Base-by-base conservation (phyloP, 2,113 vertebrate genomes). In the Emydocephalus ijimae region DNA sequence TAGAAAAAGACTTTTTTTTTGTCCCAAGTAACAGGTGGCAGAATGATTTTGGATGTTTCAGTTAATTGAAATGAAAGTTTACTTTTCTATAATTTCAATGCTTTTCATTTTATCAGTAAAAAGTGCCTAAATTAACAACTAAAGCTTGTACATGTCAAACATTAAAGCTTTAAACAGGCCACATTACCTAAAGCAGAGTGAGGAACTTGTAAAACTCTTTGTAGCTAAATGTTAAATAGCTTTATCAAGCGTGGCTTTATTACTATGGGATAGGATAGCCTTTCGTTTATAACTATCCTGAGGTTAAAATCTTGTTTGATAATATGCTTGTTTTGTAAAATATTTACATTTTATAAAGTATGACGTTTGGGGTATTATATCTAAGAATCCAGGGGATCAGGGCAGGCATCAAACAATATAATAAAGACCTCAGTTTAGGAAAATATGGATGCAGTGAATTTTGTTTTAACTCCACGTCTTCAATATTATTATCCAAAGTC, bases 51-150 rank as follows among this genome's bases (percentile, higher is more conserved):
- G 24, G 91, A 2, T 23, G 3, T 93, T 86, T 90, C 43, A 50
- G 54, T 61, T 81, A 81, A 54, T 91, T 74, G 92, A 90, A 90
- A 90, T 54, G 29, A 45, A 50, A 85, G 15, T 45, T 50, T 26
- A 61, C 20, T 43, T 21, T 59, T 34, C 14, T n/a, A 69, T 48
- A 88, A 81, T 43, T 69, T 93, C 3, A 1, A 18, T 74, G 50
- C 12, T 92, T 92, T 85, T 56, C 91, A 93, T 93, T 93, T 54
- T 43, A 14, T 86, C 88, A 43, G 34, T 81, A 21, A 81, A 81
- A 81, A 43, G 34, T 81, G 34, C 34, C 74, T 81, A 39, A 43
- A 43, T 81, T 81, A 81, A 43, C 74, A 43, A 43, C 34, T 81
- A 81, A 43, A 39, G 29, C 1, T 12, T 74, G 15, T 39, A 39